These are phyloP conservation scores for Apantesis nais DNA, from an alignment of 2,888 invertebrate species.

Conservation along the genomic window DNA sequence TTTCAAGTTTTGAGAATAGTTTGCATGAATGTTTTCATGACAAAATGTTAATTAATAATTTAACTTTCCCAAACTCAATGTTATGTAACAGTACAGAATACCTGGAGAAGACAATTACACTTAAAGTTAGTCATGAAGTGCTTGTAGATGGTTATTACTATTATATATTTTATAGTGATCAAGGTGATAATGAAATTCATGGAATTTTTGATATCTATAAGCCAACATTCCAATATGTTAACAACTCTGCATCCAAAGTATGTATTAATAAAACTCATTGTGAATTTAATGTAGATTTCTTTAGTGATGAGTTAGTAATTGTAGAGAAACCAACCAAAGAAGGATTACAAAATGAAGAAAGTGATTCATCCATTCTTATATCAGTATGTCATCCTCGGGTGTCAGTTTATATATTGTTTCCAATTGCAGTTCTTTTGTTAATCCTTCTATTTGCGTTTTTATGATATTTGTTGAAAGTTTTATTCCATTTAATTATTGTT, in stretches of 20 bases:
- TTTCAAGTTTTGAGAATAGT: conserved; percentile 93
- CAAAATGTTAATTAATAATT: conserved; percentile 89
- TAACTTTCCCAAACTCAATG: conserved; percentile 88
- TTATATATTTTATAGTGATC: conserved; percentile 95
- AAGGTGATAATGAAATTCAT: conserved; percentile 93
- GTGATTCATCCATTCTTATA: conserved; percentile 89
- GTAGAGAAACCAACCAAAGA: conserved; percentile 94
- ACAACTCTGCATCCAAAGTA: conserved; percentile 87
- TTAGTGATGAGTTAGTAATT: conserved; percentile 92
- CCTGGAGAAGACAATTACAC: conserved; percentile 88
- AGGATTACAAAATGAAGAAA: conserved; percentile 91
- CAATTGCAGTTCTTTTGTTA: conserved; percentile 90
- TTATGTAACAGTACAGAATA: conserved; percentile 89
- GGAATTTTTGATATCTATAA: conserved; percentile 94
- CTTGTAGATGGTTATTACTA: conserved; percentile 93
- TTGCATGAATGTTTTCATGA: conserved; percentile 91
- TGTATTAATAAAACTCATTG: conserved; percentile 93
- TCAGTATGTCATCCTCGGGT: conserved; percentile 93
- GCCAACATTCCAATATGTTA: conserved; percentile 92
- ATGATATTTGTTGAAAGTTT: conserved; percentile 81
- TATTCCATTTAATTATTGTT: conserved; percentile 68
- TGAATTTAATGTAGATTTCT: conserved; percentile 89
- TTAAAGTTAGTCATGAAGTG: conserved; percentile 89
- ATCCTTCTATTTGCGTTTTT: conserved; percentile 93
- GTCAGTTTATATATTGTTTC: conserved; percentile 92